phyloP scores from a whole-genome alignment of 1,140 invertebrate species.

The Paralvinella palmiformis region DNA sequence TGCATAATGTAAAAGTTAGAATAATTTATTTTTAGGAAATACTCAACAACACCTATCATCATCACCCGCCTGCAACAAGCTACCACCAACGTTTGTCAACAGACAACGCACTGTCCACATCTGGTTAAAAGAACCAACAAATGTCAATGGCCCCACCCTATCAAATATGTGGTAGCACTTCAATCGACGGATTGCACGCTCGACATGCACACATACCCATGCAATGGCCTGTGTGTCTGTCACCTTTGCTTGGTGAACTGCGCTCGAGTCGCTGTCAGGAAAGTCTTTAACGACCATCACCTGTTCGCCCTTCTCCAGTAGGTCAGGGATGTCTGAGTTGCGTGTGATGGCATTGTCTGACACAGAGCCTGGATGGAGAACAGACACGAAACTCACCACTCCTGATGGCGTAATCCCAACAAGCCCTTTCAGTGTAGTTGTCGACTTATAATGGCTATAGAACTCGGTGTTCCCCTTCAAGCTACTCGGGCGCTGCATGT shows the following conservation, averaged over 20 bases:
- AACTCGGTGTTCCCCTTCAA: conserved; percentile 19
- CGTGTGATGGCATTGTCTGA: conserved; percentile 25
- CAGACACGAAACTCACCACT: conserved; percentile 20
- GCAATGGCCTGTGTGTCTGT: conserved; percentile 19
- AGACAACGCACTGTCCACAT: conserved; percentile 22
- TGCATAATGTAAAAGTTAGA: too few relatives aligned
- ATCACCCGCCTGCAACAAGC: conserved; percentile 2
- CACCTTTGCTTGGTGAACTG: conserved; percentile 12
- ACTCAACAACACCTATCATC: too few relatives aligned
- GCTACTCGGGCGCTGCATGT: conserved; percentile 21
- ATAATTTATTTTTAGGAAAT: too few relatives aligned
- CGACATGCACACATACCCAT: conserved; percentile 23
- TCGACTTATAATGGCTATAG: conserved; percentile 26
- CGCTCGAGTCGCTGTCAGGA: conserved; percentile 7
- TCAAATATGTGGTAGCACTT: conserved; percentile 26
- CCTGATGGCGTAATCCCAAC: conserved; percentile 28
- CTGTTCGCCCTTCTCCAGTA: conserved; percentile 23
- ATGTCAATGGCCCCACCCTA: conserved; percentile 14
- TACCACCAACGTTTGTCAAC: conserved; percentile 14
- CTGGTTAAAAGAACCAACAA: conserved; percentile 20
- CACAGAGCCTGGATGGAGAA: conserved; percentile 18
- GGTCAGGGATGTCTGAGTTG: conserved; percentile 19
- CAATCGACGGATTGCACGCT: conserved; percentile 21
- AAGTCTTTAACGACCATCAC: conserved; percentile 32
- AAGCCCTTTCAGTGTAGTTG: conserved; percentile 25